Conservation (phyloP, 1,140 invertebrate genomes). For the Riptortus pedestris region DNA sequence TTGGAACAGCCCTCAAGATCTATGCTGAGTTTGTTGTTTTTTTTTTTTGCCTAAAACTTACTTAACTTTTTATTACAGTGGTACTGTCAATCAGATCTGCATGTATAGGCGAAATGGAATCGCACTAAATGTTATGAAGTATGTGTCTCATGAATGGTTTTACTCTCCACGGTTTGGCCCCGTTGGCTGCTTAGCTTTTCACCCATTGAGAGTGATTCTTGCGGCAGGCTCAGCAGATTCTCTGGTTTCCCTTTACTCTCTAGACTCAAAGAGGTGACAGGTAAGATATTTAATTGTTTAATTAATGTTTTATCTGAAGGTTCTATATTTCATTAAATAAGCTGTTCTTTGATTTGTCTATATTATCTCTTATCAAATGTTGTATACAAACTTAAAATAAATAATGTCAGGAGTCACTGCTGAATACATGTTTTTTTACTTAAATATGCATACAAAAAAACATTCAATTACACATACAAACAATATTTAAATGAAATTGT, state of each 20-base stretch:
- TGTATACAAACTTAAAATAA: not conserved
- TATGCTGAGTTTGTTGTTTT: too few relatives aligned
- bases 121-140: slow-evolving; percentile 62
- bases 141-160: slow-evolving; percentile 74
- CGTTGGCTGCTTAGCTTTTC: slow-evolving; percentile 76
- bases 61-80: slow-evolving; percentile 45
- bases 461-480: not conserved
- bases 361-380: not conserved
- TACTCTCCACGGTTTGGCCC: slow-evolving; percentile 76
- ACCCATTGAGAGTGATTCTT: slow-evolving; percentile 64
- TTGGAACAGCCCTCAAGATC: too few relatives aligned
- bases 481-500: too few relatives aligned
- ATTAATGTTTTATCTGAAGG: not conserved
- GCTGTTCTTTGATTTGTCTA: not conserved
- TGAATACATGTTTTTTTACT: not conserved
- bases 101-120: slow-evolving; percentile 63
- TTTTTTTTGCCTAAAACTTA: not conserved
- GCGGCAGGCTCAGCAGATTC: slow-evolving; percentile 69
- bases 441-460: not conserved
- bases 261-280: slow-evolving; percentile 30
- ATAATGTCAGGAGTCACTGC: not conserved
- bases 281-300: slow-evolving; percentile 1
- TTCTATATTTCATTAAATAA: not conserved
- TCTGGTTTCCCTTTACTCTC: slow-evolving; percentile 62
- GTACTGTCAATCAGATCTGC: slow-evolving; percentile 70